Percentiles rank a stretch among this genome's conserved stretches.
These are phyloP conservation scores for Sciaenops ocellatus DNA, from an alignment of 2,797 vertebrate genomes.

Conservation along the genomic window DNA sequence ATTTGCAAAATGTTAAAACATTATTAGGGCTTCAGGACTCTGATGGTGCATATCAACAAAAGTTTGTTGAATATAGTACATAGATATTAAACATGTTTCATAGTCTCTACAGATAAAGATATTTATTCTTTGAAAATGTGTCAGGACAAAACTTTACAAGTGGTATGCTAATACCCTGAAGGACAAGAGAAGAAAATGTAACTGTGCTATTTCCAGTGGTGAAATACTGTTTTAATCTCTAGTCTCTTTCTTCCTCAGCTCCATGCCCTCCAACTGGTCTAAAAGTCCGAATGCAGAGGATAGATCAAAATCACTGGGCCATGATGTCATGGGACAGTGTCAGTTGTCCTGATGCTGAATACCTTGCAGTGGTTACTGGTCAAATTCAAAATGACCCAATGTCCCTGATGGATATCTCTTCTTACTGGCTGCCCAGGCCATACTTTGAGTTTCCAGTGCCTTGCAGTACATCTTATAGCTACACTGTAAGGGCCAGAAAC, in stretches of 20 bases:
- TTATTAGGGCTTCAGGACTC: not conserved
- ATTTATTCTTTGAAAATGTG: not conserved
- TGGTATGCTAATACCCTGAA: not conserved
- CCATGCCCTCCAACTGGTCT: constrained; percentile 75
- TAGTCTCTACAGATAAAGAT: not conserved
- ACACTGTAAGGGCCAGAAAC: constrained; percentile 80
- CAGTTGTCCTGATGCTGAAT: constrained; percentile 76
- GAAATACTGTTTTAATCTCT: not conserved
- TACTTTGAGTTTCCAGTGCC: constrained; percentile 86
- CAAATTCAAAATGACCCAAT: constrained; percentile 68
- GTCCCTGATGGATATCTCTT: constrained; percentile 71
- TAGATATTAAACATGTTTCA: not conserved
- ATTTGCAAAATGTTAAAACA: not conserved
- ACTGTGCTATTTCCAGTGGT: not conserved
- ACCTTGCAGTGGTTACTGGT: constrained; percentile 75
- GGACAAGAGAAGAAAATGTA: not conserved
- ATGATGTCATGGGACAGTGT: constrained; percentile 78
- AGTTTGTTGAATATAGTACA: not conserved
- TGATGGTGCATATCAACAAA: not conserved
- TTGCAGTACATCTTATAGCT: constrained; percentile 80
- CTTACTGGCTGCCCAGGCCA: constrained; percentile 79
- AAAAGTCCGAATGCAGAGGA: constrained; percentile 56
- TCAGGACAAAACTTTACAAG: not conserved
- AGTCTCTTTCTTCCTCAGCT: constrained; percentile 47
- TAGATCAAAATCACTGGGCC: constrained; percentile 67